Evolutionary conservation across 2,888 invertebrate species (phyloP), one percentile per base, ranked within the genome.

Genomic region (Belgica antarctica): DNA sequence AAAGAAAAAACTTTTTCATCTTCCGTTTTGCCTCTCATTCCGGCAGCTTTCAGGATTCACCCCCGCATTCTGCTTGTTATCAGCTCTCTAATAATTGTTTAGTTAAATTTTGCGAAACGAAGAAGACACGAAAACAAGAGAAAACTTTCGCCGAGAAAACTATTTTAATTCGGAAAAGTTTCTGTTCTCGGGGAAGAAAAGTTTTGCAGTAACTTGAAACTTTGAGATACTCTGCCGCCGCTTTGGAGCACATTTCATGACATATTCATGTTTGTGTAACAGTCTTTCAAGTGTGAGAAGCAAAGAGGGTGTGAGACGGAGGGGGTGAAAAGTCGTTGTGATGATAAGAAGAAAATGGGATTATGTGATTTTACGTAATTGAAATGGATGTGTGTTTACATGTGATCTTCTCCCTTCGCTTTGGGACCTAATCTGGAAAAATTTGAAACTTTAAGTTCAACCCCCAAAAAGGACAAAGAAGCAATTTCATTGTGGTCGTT

Each of bases 11-110:
- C 52, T 52, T 52, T 52, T 17, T 22, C 41, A 2, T 41, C 41
- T 5, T 41, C 10, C 41, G n/a, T n/a, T 2, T 15, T 52, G n/a
- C 46, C 46, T 46, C 52, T 41, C 52, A 52, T 52, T 7, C 52
- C 52, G 22, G 22, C 52, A 52, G 17, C 22, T 22, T 52, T 52
- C 19, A 17, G 24, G 19, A 22, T 52, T 52, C 24, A 2, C 22
- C 52, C 15, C 15, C 46, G 4, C 46, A 12, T 15, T 3, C 19
- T 52, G 27, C 59, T 59, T 59, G 59, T 59, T 59, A 59, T 59
- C 59, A 59, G 59, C 22, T 59, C 27, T 59, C 59, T 8, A 59
- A 59, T 59, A 59, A 59, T 59, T 59, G 59, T 59, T 59, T 59
- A 59, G 59, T 59, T 59, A 59, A 59, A 25, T 59, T 59, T 59